Evolutionary conservation across 2,113 vertebrate species (phyloP).

Genomic region (Dunckerocampus dactyliophorus): DNA sequence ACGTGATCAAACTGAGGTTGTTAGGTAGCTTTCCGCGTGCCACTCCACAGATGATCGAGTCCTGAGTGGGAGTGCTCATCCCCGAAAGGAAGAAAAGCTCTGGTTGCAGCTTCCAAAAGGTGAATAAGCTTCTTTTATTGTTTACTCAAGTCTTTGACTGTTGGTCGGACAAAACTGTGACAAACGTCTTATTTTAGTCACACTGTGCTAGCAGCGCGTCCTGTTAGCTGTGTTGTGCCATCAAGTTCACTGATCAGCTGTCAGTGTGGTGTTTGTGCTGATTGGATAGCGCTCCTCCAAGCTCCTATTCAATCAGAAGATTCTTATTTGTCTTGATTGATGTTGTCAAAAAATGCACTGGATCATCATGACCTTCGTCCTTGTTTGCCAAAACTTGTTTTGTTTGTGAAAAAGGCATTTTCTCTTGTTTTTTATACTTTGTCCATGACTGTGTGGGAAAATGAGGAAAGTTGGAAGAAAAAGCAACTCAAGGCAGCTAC

Average conservation of each 20-base stretch:
- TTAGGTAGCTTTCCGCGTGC: not conserved
- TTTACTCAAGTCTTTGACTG: conserved; percentile 8
- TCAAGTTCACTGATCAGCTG: conserved; percentile 3
- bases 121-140: conserved; percentile 1
- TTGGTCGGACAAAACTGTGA: conserved; percentile 8
- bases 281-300: conserved; percentile 42
- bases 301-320: conserved; percentile 51
- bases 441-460: conserved; percentile 58
- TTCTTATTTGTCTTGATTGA: conserved; percentile 15
- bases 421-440: conserved; percentile 58
- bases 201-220: not conserved
- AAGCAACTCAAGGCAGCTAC: conserved; percentile 77
- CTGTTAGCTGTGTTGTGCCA: conserved; percentile 44
- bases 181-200: not conserved
- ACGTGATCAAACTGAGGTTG: not conserved
- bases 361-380: conserved; percentile 45
- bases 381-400: conserved; percentile 71
- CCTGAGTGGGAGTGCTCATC: not conserved
- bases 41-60: not conserved
- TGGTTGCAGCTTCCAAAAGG: not conserved
- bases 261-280: conserved; percentile 3
- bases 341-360: conserved; percentile 59
- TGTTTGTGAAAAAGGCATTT: conserved; percentile 65
- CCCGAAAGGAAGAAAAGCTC: not conserved
- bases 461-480: conserved; percentile 57